Evolutionary conservation across 1,140 invertebrate species (phyloP).

Genomic region (Drosophila tristis): DNA sequence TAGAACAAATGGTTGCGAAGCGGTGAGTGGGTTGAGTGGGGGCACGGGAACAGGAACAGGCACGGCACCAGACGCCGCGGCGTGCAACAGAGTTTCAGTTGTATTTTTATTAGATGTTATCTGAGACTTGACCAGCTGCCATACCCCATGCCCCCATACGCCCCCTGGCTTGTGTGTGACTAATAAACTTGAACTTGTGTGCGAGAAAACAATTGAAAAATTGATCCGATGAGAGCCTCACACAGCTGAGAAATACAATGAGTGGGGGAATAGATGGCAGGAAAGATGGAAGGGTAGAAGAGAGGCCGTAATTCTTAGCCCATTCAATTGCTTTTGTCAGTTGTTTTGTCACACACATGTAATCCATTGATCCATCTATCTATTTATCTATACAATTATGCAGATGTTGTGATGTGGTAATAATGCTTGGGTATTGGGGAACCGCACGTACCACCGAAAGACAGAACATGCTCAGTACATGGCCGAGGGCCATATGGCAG

Average conservation of each 20-base stretch:
- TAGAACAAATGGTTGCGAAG: conserved; percentile 41
- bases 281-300: background rate
- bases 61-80: background rate
- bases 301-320: background rate
- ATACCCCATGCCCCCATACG: background rate
- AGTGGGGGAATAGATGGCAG: background rate
- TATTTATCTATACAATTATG: conserved; percentile 21
- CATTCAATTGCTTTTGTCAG: conserved; percentile 19
- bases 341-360: conserved; percentile 42
- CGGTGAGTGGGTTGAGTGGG: background rate
- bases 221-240: conserved; percentile 9
- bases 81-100: conserved; percentile 43
- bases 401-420: conserved; percentile 29
- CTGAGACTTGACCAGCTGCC: conserved; percentile 61
- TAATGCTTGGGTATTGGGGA: conserved; percentile 45
- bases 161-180: conserved; percentile 54
- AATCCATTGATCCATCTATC: conserved; percentile 34
- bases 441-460: conserved; percentile 36
- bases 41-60: conserved; percentile 7
- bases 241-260: conserved; percentile 10
- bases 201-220: conserved; percentile 51
- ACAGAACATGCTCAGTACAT: conserved; percentile 20
- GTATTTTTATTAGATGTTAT: conserved; percentile 72
- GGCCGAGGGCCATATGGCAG: conserved; percentile 28
- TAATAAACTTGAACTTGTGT: conserved; percentile 78